Evolutionary conservation across 2,888 invertebrate genomes (phyloP), one percentile per base, ranked within the genome.

Genomic region (Drosophila birchii): DNA sequence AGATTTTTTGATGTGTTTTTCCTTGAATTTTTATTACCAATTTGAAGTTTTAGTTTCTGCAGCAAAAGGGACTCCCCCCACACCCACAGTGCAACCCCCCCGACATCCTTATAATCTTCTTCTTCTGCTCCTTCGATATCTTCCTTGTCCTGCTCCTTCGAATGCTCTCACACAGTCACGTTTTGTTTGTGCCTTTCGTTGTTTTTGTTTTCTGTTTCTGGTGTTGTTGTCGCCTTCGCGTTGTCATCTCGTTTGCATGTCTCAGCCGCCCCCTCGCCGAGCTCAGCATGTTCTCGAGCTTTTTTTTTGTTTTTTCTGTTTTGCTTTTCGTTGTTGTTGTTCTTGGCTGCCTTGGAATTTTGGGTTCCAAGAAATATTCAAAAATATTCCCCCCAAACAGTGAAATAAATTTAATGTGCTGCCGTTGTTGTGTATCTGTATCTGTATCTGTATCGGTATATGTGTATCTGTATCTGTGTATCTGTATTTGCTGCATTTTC

Each of bases 341-440:
- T 69, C 76, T 86, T 73, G 54, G 70, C 44, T 56, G 75, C 58
- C 55, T 49, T 77, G 76, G 83, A 78, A 87, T 83, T 83, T 83
- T 75, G 73, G 87, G 82, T 86, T 89, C 86, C 86, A 76, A 87
- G 86, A 86, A 86, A 87, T 89, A 87, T 86, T 86, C 82, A 87
- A 86, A 86, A 87, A 82, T 89, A 84, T 85, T 78, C 85, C 75
- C 75, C 88, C 75, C 51, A 53, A 78, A 74, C 80, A 85, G 80
- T 76, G 88, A 87, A 85, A 84, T 86, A 88, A 86, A 85, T 88
- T 85, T 79, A 86, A 85, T 88, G 88, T 73, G 69, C 76, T 63
- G 43, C 61, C 67, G 61, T 53, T 54, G 59, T 38, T 49, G 41
- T 51, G 11, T 47, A 9, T 29, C n/a, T 47, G 29, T 32, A 18